phyloP scores from a whole-genome alignment of 2,113 vertebrate species.

The Etheostoma cragini region DNA sequence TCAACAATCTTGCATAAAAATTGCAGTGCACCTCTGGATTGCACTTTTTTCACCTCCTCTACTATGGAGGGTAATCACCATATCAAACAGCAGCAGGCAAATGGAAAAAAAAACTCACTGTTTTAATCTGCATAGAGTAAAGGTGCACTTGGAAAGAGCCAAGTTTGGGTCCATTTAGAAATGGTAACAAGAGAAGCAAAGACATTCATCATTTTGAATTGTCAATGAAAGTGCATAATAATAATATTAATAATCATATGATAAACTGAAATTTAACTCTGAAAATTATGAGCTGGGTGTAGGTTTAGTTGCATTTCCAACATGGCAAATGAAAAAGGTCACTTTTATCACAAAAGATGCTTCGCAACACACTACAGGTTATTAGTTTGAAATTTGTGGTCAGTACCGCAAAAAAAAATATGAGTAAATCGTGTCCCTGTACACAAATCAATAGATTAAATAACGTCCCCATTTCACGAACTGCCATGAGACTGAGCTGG shows the following conservation, averaged over 20 bases:
- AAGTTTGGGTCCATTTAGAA: neutral
- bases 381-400: too few species aligned
- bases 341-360: too few species aligned
- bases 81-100: constrained; percentile 5
- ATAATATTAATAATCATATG: neutral
- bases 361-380: too few species aligned
- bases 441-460: too few species aligned
- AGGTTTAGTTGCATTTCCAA: neutral
- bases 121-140: neutral
- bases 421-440: too few species aligned
- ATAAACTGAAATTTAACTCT: neutral
- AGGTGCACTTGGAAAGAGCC: neutral
- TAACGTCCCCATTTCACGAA: too few species aligned
- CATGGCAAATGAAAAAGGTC: too few species aligned
- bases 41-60: neutral
- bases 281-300: neutral
- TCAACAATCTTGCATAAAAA: neutral
- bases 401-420: too few species aligned
- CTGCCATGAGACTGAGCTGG: too few species aligned
- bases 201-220: neutral
- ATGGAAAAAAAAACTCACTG: neutral
- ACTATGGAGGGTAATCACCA: neutral
- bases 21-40: neutral
- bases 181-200: neutral
- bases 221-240: neutral